These are phyloP conservation scores for Brachionus sp. DNA, from an alignment of 1,140 invertebrate species.

Conservation along the genomic window DNA sequence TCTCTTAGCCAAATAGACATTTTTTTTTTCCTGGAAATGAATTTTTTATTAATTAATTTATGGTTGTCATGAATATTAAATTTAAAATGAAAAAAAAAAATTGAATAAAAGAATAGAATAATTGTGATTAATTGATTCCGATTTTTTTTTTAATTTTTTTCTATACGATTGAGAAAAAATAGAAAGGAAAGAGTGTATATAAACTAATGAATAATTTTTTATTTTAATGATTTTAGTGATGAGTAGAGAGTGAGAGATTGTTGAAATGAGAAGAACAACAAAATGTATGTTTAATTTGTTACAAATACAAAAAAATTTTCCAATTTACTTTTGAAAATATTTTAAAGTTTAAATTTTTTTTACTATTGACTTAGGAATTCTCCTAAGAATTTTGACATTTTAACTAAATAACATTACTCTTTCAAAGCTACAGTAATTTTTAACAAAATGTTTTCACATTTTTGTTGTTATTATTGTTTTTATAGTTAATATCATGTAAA, in stretches of 20 bases:
- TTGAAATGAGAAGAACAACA: not conserved
- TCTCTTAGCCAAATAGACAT: not conserved
- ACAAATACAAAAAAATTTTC: not conserved
- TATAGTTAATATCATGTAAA: too few species aligned
- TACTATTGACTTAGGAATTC: not conserved
- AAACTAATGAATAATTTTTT: not conserved
- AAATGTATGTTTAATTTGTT: slow-evolving; percentile 11
- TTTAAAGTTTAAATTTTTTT: not conserved
- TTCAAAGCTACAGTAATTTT: too few species aligned
- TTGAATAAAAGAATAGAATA: not conserved
- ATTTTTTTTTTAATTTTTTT: not conserved
- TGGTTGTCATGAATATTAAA: slow-evolving; percentile 16
- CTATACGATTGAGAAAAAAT: not conserved
- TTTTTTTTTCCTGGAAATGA: not conserved
- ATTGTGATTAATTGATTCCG: not conserved
- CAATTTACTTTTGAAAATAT: not conserved
- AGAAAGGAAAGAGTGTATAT: not conserved
- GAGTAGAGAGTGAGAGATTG: not conserved
- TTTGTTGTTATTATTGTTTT: too few species aligned
- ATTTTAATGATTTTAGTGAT: not conserved
- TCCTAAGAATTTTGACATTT: not conserved
- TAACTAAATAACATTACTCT: not conserved
- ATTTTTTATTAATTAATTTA: not conserved
- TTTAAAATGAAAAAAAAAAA: not conserved
- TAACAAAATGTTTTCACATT: too few species aligned